Evolutionary conservation across 1,140 invertebrate genomes (phyloP).

Genomic region (Oncopeltus fasciatus): DNA sequence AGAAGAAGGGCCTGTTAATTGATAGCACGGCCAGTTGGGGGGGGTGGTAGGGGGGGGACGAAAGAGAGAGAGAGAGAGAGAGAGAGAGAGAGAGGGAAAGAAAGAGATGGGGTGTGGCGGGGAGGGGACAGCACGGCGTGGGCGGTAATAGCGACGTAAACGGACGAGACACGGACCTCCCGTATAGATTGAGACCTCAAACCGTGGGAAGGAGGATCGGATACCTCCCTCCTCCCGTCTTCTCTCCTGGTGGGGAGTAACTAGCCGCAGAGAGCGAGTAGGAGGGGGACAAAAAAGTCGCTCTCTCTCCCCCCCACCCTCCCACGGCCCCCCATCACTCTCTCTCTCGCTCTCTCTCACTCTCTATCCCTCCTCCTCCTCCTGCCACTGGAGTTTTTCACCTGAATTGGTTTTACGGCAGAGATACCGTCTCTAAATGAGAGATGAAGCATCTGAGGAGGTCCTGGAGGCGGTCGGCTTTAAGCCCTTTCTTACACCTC

Average conservation of each 20-base stretch:
- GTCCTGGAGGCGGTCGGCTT: too few relatives aligned
- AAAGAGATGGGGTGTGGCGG: not conserved
- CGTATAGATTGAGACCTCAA: not conserved
- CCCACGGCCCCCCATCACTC: not conserved
- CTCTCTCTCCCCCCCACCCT: conserved; percentile 2
- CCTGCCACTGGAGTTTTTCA: not conserved
- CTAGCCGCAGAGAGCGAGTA: too few relatives aligned
- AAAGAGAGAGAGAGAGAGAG: not conserved
- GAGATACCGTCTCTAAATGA: too few relatives aligned
- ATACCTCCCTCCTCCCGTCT: not conserved
- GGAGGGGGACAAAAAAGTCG: too few relatives aligned
- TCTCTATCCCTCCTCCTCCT: not conserved
- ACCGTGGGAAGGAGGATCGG: not conserved
- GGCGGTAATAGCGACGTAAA: not conserved
- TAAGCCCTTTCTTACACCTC: too few relatives aligned
- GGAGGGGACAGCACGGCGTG: not conserved
- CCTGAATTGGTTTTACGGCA: too few relatives aligned
- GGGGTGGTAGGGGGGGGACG: too few relatives aligned
- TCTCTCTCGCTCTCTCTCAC: conserved; percentile 12
- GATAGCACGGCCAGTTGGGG: too few relatives aligned
- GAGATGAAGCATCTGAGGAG: too few relatives aligned
- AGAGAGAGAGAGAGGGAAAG: conserved; percentile 8
- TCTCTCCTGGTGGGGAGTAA: too few relatives aligned
- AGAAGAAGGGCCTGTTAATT: too few relatives aligned
- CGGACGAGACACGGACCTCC: not conserved